Base-by-base conservation (phyloP, 2,888 invertebrate species). In the Dermolepida albohirtum region DNA sequence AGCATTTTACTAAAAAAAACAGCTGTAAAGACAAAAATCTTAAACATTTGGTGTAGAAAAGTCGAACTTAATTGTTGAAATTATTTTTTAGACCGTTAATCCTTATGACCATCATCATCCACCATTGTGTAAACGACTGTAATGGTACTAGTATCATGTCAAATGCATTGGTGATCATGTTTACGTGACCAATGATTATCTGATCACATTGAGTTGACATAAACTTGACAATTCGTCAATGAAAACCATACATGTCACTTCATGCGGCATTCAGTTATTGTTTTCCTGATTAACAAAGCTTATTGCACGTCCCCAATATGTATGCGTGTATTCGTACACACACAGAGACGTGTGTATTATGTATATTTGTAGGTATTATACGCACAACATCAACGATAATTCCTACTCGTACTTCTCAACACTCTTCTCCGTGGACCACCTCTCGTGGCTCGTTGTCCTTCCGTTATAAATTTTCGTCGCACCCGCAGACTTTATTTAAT, bases 181-280 rank as follows among this genome's bases (percentile, higher is more conserved):
- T 55, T 57, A 40, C 66, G 57, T 68, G 68, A 68, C 68, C 68
- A 64, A 66, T 65, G 68, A 59, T 65, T 68, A 68, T 68, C 68
- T 65, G 64, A 49, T 51, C 65, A 44, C 59, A 66, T 68, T 65
- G 68, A 68, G 68, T 68, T 68, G 68, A 68, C 68, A 66, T 64
- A 64, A 50, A 65, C 68, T 65, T 68, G 68, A 68, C 68, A 65
- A 59, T 68, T 64, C 68, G 68, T 68, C 68, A 68, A 68, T 68
- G 68, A 65, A 59, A 66, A 65, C 52, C 68, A 65, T 65, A 68
- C 68, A 59, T 68, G 68, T 64, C 68, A 68, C 68, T 68, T 68
- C 68, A 68, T 68, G 68, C 68, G 68, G 68, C 52, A 68, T 68
- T 68, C 68, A 68, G 65, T 68, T 64, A 68, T 68, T 68, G 68